Evolutionary conservation across 2,888 invertebrate species (phyloP), one percentile per base, ranked within the genome.

Genomic region (Macaria notata): DNA sequence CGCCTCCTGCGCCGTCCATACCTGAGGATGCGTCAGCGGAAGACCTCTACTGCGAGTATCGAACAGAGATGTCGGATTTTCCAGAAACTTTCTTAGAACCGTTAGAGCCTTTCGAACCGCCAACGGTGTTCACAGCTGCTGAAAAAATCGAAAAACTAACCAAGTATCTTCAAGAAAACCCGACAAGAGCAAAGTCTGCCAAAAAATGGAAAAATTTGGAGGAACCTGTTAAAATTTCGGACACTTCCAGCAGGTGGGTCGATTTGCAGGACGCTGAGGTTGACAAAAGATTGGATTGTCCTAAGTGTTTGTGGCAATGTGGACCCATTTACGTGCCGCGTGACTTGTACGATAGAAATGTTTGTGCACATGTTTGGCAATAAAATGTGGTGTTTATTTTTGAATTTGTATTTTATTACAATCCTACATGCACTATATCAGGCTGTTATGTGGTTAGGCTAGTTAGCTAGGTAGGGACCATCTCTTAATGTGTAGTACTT

Each of bases 91-190:
- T 63, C 50, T 64, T 62, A 38, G 56, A 36, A 36, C 33, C 33
- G 49, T 64, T 62, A 38, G 56, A 36, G 7, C 33, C 33, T 36
- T 36, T 36, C 33, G 33, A 36, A 36, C 5, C 33, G 4, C 33
- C 33, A 36, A 36, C 7, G 33, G 33, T 36, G 41, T 8, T 73
- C 61, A 71, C 69, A 61, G 86, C 84, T 74, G 85, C 81, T 70
- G 86, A 89, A 90, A 90, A 90, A 89, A 89, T 89, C 33, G 89
- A 80, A 90, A 90, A 88, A 81, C 84, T 89, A 51, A 88, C 89
- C 63, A 88, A 87, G 82, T 89, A 88, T 64, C 70, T 88, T 56
- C 81, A 84, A 48, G 79, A 76, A 43, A 52, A 63, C 31, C 62
- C 61, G 41, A 56, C 64, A 31, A 58, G 61, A 49, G 54, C 53